Evolutionary conservation across 2,113 vertebrate genomes (phyloP).

Genomic region (Paratilapia polleni): DNA sequence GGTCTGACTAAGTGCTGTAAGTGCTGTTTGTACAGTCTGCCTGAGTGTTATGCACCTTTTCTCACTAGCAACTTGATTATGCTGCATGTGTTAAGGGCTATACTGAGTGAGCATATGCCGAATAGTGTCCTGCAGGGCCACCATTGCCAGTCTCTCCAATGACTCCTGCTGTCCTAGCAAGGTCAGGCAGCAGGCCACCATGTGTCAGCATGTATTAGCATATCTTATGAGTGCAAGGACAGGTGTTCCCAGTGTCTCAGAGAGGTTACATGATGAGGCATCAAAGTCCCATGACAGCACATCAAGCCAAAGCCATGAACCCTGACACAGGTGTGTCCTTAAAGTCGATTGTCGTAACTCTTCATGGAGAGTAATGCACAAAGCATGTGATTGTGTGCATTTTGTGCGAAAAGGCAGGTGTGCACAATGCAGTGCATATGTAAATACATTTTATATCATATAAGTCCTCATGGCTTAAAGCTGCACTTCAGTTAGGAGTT

Average conservation of each 20-base stretch:
- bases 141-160: slow-evolving; percentile 48
- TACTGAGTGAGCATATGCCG: slow-evolving; percentile 67
- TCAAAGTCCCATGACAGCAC: slow-evolving; percentile 60
- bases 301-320: slow-evolving; percentile 62
- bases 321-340: slow-evolving; percentile 30
- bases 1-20: background rate
- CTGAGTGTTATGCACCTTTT: slow-evolving; percentile 10
- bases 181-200: slow-evolving; percentile 77
- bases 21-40: background rate
- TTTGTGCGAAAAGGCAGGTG: slow-evolving; percentile 2
- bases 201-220: slow-evolving; percentile 80
- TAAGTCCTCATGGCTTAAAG: background rate
- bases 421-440: background rate
- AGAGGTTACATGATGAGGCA: slow-evolving; percentile 68
- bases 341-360: slow-evolving; percentile 47
- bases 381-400: background rate
- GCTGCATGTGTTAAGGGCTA: slow-evolving; percentile 42
- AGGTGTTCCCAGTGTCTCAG: slow-evolving; percentile 73
- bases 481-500: background rate
- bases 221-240: slow-evolving; percentile 72
- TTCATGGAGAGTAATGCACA: slow-evolving; percentile 1
- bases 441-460: background rate
- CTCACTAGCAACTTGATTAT: slow-evolving; percentile 16
- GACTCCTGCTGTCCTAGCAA: slow-evolving; percentile 73
- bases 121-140: slow-evolving; percentile 58